A percentile compares a stretch with the other conserved stretches of the same genome.
Conservation (phyloP, 2,797 vertebrate genomes). For the Lutra lutra region DNA sequence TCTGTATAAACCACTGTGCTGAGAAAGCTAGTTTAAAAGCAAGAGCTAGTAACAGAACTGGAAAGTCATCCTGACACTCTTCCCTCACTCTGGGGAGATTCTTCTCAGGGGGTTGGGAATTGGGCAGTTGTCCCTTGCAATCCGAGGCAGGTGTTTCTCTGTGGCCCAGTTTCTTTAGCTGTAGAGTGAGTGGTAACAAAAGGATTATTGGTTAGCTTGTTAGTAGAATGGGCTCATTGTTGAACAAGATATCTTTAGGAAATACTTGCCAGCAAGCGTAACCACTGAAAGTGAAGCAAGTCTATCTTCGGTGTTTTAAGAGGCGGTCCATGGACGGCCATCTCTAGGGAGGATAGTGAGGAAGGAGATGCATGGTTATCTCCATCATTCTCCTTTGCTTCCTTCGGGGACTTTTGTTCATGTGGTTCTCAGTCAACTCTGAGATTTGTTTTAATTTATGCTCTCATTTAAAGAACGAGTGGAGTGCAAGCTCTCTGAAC, state of each 20-base stretch:
- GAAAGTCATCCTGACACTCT: not conserved
- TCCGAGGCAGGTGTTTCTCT: constrained; percentile 7
- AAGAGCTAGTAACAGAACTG: not conserved
- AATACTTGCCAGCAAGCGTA: not conserved
- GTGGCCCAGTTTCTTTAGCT: not conserved
- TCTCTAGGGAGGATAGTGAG: not conserved
- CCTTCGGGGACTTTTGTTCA: not conserved
- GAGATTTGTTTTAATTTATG: not conserved
- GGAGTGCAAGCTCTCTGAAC: not conserved
- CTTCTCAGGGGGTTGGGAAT: not conserved
- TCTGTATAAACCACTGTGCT: not conserved
- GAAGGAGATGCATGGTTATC: not conserved
- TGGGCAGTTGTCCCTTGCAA: not conserved
- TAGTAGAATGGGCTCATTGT: not conserved
- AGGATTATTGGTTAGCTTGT: not conserved
- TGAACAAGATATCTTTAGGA: not conserved
- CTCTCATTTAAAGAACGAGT: not conserved
- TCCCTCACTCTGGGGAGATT: not conserved
- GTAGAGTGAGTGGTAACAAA: not conserved
- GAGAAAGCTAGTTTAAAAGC: not conserved
- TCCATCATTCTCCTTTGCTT: not conserved
- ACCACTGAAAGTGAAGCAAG: not conserved
- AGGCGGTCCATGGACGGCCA: not conserved
- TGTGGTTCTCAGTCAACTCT: not conserved
- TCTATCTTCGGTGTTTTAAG: not conserved